Evolutionary conservation across 2,888 invertebrate species (phyloP).

Genomic region (Macrophya annulata): DNA sequence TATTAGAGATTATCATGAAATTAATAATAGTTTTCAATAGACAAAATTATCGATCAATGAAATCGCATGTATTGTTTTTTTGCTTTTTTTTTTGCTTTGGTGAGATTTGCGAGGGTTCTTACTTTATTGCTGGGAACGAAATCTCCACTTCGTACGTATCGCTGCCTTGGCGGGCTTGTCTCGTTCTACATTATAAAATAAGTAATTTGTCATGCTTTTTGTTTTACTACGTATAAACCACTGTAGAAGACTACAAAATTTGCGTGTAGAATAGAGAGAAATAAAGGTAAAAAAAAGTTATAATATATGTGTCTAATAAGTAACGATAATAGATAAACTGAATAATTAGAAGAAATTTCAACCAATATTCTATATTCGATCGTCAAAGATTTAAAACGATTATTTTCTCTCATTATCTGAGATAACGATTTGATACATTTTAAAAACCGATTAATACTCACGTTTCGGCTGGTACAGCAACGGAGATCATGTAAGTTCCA

Average conservation of each 20-base stretch:
- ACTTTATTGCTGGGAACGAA: constrained; percentile 96
- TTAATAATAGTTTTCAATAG: constrained; percentile 15
- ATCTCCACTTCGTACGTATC: constrained; percentile 96
- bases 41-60: constrained; percentile 24
- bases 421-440: background rate
- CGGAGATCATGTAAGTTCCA: constrained; percentile 91
- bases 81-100: constrained; percentile 41
- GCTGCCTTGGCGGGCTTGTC: constrained; percentile 93
- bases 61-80: constrained; percentile 26
- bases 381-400: background rate
- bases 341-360: constrained; percentile 46
- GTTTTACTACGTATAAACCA: constrained; percentile 50
- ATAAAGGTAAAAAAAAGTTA: background rate
- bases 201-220: constrained; percentile 70
- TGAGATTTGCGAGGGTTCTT: constrained; percentile 79
- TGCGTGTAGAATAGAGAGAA: constrained; percentile 17
- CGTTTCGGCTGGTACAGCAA: constrained; percentile 92
- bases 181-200: constrained; percentile 86
- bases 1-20: constrained; percentile 38
- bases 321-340: constrained; percentile 6
- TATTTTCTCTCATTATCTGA: constrained; percentile 12
- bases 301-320: constrained; percentile 11
- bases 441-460: constrained; percentile 81
- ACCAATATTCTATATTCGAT: constrained; percentile 43
- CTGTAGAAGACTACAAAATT: constrained; percentile 51